phyloP scores from a whole-genome alignment of 2,113 vertebrate genomes.

The Zapornia atra region DNA sequence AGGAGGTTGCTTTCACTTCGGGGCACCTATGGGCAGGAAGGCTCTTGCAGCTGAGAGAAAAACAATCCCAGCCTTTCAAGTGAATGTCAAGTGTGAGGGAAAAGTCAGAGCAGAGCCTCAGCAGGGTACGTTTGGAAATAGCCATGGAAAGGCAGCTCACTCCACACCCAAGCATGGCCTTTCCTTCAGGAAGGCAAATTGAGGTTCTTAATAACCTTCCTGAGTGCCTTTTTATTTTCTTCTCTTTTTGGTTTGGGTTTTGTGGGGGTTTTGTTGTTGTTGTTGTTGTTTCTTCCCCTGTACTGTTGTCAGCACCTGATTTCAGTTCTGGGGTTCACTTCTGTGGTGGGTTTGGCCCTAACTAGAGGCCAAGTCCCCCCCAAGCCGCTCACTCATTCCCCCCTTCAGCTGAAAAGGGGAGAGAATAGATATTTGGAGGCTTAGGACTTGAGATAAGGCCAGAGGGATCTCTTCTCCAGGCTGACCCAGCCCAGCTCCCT shows the following conservation, averaged over 20 bases:
- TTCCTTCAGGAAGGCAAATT: background rate
- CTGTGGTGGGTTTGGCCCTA: no score
- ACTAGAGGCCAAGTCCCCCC: no score
- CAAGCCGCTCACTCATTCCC: no score
- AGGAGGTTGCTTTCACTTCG: background rate
- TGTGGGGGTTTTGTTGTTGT: no score
- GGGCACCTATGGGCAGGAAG: background rate
- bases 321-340: background rate
- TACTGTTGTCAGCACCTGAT: background rate
- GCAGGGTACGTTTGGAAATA: background rate
- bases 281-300: background rate
- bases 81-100: background rate
- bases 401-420: no score
- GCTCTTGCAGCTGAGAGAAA: background rate
- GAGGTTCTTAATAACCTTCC: background rate
- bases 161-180: fast-evolving
- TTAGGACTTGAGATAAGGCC: no score
- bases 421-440: no score
- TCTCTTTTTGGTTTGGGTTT: no score
- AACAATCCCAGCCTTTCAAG: background rate
- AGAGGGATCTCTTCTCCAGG: background rate
- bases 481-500: no score
- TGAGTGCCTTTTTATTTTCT: background rate
- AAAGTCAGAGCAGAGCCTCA: background rate
- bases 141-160: background rate